A percentile compares a stretch with the other conserved stretches of the same genome.
These are phyloP conservation scores for Tubulanus polymorphus DNA, from an alignment of 2,888 invertebrate species.

Conservation along the genomic window DNA sequence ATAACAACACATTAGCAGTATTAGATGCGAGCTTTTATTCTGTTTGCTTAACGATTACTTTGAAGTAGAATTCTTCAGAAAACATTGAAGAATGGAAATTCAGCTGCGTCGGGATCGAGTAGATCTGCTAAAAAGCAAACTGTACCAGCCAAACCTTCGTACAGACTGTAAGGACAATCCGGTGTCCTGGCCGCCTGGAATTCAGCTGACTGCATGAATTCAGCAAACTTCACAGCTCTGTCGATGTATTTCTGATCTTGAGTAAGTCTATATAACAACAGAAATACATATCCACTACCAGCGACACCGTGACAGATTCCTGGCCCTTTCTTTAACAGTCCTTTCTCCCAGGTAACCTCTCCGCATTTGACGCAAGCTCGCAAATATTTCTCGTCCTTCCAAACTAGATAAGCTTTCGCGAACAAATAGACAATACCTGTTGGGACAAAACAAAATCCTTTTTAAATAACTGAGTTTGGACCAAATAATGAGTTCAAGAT, in stretches of 20 bases:
- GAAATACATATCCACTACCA: slow-evolving; percentile 49
- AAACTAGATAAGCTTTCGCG: slow-evolving; percentile 74
- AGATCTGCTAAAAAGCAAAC: slow-evolving; percentile 78
- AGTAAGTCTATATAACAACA: slow-evolving; percentile 69
- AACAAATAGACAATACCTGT: slow-evolving; percentile 72
- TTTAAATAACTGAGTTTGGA: not conserved
- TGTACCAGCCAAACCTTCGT: slow-evolving; percentile 82
- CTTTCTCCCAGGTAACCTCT: slow-evolving; percentile 77
- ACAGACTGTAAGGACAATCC: slow-evolving; percentile 77
- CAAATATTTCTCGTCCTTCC: slow-evolving; percentile 70
- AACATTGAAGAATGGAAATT: slow-evolving; percentile 78
- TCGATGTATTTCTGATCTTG: slow-evolving; percentile 68
- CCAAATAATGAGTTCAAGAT: not conserved
- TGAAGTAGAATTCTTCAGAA: too few species aligned
- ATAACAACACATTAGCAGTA: too few species aligned
- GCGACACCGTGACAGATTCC: slow-evolving; percentile 78
- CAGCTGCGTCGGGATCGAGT: slow-evolving; percentile 67
- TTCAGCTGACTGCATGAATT: slow-evolving; percentile 60
- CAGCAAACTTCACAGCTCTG: slow-evolving; percentile 69
- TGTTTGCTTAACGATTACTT: too few species aligned
- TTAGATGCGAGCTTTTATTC: too few species aligned
- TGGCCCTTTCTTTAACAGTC: slow-evolving; percentile 79
- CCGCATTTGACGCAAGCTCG: slow-evolving; percentile 66
- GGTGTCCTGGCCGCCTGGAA: slow-evolving; percentile 66
- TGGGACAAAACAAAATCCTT: slow-evolving; percentile 12